phyloP scores from a whole-genome alignment of 2,113 vertebrate genomes.

The Pica pica region DNA sequence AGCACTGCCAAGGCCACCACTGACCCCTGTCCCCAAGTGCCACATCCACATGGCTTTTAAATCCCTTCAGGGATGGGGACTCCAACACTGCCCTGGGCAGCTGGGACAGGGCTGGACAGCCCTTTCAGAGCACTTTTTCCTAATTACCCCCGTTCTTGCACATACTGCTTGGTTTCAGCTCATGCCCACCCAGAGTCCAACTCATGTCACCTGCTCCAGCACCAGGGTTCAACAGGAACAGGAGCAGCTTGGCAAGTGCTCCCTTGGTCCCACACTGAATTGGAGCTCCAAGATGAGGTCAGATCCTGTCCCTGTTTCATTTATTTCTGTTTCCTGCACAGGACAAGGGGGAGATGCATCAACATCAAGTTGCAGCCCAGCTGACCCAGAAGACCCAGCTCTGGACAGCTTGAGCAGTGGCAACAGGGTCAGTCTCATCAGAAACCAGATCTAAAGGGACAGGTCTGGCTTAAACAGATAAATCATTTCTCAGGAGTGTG shows the following conservation, averaged over 20 bases:
- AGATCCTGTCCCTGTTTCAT: neutral
- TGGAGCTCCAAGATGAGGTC: neutral
- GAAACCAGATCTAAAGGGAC: neutral
- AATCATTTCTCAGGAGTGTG: neutral
- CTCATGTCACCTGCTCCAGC: neutral
- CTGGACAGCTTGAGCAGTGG: neutral
- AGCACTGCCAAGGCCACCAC: neutral
- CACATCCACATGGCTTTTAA: neutral
- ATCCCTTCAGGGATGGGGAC: no score
- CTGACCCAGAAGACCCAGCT: neutral
- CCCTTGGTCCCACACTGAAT: neutral
- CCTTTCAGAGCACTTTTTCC: neutral
- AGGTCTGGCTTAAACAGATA: neutral
- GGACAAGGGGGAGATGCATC: neutral
- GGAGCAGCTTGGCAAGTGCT: accelerated
- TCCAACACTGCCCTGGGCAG: neutral
- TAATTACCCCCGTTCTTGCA: neutral
- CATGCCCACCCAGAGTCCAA: neutral
- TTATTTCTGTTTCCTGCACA: neutral
- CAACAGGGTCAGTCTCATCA: accelerated
- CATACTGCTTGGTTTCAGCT: accelerated
- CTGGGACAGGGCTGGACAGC: neutral
- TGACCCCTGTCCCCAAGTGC: neutral
- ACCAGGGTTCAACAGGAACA: neutral
- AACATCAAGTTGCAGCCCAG: accelerated